Conservation (phyloP, 2,888 invertebrate species). For the Helicoverpa assulta region DNA sequence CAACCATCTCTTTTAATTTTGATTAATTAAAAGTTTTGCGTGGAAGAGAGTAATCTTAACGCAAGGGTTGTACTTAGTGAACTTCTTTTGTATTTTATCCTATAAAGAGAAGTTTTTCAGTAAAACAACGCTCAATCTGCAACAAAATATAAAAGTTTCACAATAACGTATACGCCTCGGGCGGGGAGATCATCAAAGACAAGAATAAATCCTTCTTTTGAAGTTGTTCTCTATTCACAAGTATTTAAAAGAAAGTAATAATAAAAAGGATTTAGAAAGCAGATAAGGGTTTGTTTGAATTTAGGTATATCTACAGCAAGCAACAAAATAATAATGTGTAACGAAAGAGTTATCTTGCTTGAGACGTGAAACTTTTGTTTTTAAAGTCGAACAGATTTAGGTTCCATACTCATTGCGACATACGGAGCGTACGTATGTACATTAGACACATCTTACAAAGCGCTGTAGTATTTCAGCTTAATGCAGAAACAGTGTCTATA, state of each 20-base stretch:
- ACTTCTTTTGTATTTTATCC: conserved; percentile 88
- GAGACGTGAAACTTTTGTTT: conserved; percentile 43
- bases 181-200: conserved; percentile 83
- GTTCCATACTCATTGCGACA: conserved; percentile 28
- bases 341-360: conserved; percentile 8
- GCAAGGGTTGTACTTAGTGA: conserved; percentile 85
- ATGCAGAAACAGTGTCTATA: conserved; percentile 88
- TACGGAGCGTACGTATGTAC: conserved; percentile 43
- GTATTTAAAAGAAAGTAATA: conserved; percentile 71
- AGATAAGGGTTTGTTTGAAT: conserved; percentile 36
- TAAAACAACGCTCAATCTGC: conserved; percentile 87
- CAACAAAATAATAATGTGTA: conserved; percentile 10
- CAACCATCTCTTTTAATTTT: conserved; percentile 79
- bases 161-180: conserved; percentile 87
- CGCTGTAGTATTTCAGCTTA: conserved; percentile 82
- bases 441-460: conserved; percentile 68
- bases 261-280: conserved; percentile 67
- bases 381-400: conserved; percentile 14
- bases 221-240: conserved; percentile 76
- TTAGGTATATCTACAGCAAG: conserved; percentile 12
- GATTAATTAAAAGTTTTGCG: conserved; percentile 88
- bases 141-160: conserved; percentile 89
- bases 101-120: conserved; percentile 87
- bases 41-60: conserved; percentile 83
- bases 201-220: conserved; percentile 78